These are phyloP conservation scores for Corvus cornix DNA, from an alignment of 2,113 vertebrate species.

Conservation along the genomic window DNA sequence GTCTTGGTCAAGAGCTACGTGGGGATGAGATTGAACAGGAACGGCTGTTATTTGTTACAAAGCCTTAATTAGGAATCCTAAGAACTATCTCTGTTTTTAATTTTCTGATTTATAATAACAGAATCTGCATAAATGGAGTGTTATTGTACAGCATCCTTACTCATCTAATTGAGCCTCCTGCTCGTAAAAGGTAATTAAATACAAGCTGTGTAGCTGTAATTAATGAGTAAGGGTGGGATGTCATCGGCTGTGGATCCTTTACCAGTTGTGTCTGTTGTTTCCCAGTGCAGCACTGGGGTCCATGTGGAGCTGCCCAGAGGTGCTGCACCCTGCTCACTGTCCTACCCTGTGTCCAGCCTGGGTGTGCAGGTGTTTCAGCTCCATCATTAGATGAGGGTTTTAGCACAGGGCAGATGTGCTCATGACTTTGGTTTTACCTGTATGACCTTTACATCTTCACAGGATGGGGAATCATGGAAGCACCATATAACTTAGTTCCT, in stretches of 20 bases:
- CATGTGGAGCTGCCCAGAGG: background rate
- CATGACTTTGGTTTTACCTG: background rate
- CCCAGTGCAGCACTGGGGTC: background rate
- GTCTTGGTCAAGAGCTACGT: accelerated
- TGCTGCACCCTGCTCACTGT: background rate
- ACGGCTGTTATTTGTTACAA: background rate
- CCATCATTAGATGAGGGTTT: accelerated
- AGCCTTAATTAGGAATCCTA: background rate
- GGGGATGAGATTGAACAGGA: background rate
- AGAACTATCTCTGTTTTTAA: background rate
- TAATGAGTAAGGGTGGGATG: background rate
- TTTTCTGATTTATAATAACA: constrained; percentile 21
- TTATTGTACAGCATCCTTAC: background rate
- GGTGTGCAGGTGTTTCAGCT: background rate
- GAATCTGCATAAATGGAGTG: background rate
- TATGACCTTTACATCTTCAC: background rate
- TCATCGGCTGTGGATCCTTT: background rate
- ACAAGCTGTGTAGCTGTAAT: background rate
- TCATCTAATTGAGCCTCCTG: constrained; percentile 34
- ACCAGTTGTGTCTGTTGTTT: background rate
- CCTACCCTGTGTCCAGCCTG: accelerated
- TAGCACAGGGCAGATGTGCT: background rate
- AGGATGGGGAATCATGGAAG: background rate
- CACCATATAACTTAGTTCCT: background rate
- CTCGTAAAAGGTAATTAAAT: constrained; percentile 41